A percentile compares a stretch with the other conserved stretches of the same genome.
phyloP scores from a whole-genome alignment of 1,140 invertebrate species.

The Rhagoletis zephyria region DNA sequence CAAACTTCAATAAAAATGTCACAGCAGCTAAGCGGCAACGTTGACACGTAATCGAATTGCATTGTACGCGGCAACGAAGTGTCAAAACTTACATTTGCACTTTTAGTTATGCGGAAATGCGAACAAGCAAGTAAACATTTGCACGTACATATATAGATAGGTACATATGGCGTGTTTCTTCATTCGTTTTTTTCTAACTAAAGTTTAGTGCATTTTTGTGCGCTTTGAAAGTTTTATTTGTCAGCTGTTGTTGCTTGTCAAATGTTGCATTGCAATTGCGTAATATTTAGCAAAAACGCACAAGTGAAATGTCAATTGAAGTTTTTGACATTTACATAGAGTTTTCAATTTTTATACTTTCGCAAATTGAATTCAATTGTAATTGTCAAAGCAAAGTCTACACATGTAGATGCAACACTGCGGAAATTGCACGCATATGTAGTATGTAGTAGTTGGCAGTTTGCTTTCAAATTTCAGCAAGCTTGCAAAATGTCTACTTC shows the following conservation, averaged over 20 bases:
- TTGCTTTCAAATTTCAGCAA: background rate
- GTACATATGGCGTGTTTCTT: background rate
- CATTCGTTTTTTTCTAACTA: background rate
- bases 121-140: background rate
- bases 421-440: background rate
- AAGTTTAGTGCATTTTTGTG: slow-evolving; percentile 28
- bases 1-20: slow-evolving; percentile 46
- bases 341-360: background rate
- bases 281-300: background rate
- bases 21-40: background rate
- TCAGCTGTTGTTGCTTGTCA: background rate
- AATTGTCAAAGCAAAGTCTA: background rate
- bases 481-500: too few relatives aligned
- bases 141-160: background rate
- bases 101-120: background rate
- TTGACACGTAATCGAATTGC: slow-evolving; percentile 40
- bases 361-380: slow-evolving; percentile 7
- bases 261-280: background rate
- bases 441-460: background rate
- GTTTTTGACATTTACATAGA: slow-evolving; percentile 51
- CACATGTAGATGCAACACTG: slow-evolving; percentile 16
- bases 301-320: slow-evolving; percentile 38
- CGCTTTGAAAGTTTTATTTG: slow-evolving; percentile 8
- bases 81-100: slow-evolving; percentile 49
- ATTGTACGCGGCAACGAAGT: slow-evolving; percentile 1